These are phyloP conservation scores for Dryocosmus kuriphilus DNA, from an alignment of 2,888 invertebrate species.

Conservation along the genomic window DNA sequence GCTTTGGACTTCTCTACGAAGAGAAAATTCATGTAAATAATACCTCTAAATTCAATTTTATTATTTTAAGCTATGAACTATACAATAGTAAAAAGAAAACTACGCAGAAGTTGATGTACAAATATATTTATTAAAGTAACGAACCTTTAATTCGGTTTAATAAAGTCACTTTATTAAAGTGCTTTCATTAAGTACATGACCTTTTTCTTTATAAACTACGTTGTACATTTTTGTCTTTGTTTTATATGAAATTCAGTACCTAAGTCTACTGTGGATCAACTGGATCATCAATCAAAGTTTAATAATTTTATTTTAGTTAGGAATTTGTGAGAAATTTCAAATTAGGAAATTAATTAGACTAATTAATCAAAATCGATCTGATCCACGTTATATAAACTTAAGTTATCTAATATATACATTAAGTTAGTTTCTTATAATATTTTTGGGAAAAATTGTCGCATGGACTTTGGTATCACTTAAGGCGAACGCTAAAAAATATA, in stretches of 20 bases:
- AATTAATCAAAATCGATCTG: neutral
- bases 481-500: neutral
- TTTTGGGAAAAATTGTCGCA: neutral
- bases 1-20: too few relatives aligned
- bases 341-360: neutral
- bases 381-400: neutral
- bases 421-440: neutral
- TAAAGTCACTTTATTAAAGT: conserved; percentile 31
- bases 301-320: neutral
- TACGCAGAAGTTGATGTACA: conserved; percentile 25
- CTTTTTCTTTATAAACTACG: neutral
- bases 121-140: conserved; percentile 29
- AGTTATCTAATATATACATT: neutral
- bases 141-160: neutral
- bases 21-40: conserved; percentile 22
- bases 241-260: neutral
- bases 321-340: neutral
- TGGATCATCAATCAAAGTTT: neutral
- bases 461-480: neutral
- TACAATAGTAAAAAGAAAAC: conserved; percentile 1
- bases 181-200: conserved; percentile 29
- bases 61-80: neutral
- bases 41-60: neutral
- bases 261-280: neutral
- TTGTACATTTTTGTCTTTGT: conserved; percentile 5